These are phyloP conservation scores for Pocillopora meandrina DNA, from an alignment of 92 coral and sea anemone species.

Conservation along the genomic window DNA sequence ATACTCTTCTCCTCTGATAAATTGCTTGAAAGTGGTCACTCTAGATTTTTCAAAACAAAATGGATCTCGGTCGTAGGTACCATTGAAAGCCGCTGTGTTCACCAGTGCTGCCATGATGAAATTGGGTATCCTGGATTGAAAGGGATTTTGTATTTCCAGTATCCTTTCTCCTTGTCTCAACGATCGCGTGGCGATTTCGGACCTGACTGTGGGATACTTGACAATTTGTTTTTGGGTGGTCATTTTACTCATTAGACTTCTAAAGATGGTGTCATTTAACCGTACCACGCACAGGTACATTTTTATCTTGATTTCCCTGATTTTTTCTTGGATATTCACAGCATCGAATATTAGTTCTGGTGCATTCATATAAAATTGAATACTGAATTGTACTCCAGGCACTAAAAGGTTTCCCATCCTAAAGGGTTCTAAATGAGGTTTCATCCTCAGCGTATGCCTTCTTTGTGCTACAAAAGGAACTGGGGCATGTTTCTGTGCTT, in stretches of 20 bases:
- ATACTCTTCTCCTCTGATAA: conserved; percentile 42
- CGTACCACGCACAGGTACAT: not conserved
- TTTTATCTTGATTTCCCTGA: not conserved
- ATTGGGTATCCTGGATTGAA: conserved; percentile 11
- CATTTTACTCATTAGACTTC: not conserved
- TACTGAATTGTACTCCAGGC: not conserved
- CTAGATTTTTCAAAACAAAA: conserved; percentile 18
- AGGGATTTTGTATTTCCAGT: not conserved
- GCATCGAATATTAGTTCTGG: too few relatives aligned
- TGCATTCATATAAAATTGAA: too few relatives aligned
- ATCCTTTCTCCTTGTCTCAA: not conserved
- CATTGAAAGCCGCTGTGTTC: conserved; percentile 7
- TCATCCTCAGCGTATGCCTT: too few relatives aligned
- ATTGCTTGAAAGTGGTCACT: conserved; percentile 16
- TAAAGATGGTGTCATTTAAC: not conserved
- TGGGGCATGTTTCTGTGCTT: too few relatives aligned
- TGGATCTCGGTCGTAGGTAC: not conserved
- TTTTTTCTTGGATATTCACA: too few relatives aligned
- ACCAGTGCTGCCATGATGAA: conserved; percentile 4
- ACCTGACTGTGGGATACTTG: not conserved
- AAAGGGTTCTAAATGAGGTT: not conserved
- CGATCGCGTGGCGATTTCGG: not conserved
- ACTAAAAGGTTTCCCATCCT: not conserved
- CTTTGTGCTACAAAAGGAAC: too few relatives aligned
- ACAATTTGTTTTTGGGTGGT: not conserved